Conservation (phyloP, 2,888 invertebrate species). For the Hedychridium roseum region DNA sequence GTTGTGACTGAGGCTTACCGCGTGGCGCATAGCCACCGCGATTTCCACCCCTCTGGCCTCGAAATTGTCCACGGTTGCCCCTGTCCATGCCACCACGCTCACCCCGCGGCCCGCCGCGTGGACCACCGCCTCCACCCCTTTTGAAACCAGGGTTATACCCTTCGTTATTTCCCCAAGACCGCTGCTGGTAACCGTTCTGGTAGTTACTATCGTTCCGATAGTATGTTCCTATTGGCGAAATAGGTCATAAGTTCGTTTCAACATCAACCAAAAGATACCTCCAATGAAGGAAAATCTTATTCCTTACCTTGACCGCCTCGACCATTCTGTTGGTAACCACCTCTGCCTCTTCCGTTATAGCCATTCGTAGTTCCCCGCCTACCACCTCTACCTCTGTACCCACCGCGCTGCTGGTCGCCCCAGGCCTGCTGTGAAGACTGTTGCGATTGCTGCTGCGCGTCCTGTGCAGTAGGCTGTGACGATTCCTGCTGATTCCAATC, state of each 20-base stretch:
- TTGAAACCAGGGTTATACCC: conserved; percentile 56
- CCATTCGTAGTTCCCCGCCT: conserved; percentile 66
- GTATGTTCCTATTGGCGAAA: conserved; percentile 46
- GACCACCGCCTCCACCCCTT: conserved; percentile 45
- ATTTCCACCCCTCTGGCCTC: conserved; percentile 61
- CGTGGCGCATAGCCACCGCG: conserved; percentile 56
- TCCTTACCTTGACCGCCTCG: conserved; percentile 54
- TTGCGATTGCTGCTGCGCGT: conserved; percentile 48
- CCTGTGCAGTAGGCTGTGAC: conserved; percentile 50
- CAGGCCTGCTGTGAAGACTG: conserved; percentile 51
- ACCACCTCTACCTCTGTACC: conserved; percentile 64
- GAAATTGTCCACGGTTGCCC: conserved; percentile 54
- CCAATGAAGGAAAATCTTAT: too few relatives aligned
- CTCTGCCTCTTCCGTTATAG: conserved; percentile 67
- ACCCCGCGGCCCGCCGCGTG: conserved; percentile 50
- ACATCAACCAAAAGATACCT: too few relatives aligned
- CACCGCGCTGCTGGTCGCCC: conserved; percentile 54
- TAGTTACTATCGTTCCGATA: conserved; percentile 61
- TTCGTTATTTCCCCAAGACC: conserved; percentile 53
- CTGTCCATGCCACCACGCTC: conserved; percentile 48
- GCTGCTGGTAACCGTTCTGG: conserved; percentile 63
- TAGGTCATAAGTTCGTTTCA: conserved; percentile 11
- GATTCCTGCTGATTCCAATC: conserved; percentile 63
- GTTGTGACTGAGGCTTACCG: conserved; percentile 54
- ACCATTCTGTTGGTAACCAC: conserved; percentile 61